Evolutionary conservation across 2,888 invertebrate genomes (phyloP), one percentile per base, ranked within the genome.

Genomic region (Papilio protenor): DNA sequence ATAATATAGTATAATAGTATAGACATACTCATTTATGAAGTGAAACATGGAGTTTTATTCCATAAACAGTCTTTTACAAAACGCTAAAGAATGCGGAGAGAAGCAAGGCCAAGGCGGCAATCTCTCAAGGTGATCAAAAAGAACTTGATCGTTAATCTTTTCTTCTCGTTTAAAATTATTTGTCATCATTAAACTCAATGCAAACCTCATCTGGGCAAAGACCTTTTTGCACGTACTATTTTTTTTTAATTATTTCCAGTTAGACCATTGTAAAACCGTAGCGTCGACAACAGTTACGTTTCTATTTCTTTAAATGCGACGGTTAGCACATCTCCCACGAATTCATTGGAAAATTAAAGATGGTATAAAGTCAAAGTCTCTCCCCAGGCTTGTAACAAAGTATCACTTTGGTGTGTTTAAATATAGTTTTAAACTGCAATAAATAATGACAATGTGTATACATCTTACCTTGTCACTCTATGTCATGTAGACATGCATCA

Each of bases 21-120:
- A n/a, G n/a, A n/a, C n/a, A 11, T 23, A 21, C 2, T 12, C 21
- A 59, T 59, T 21, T 59, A 23, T 12, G 2, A 59, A 23, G 6
- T 59, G 11, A 59, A 23, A 21, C 57, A 23, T 14, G 33, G 23
- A 5, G 16, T 18, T 66, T 64, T 14, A 64, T 64, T 33, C 45
- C 45, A 47, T 47, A 23, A 47, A n/a, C 40, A 47, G 14, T 71
- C 14, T n/a, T 40, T 33, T 40, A 3, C 40, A 40, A 66, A 40
- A 40, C 66, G n/a, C n/a, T 18, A 40, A 66, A 66, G 66, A 66
- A 66, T 66, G 66, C 66, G 40, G 66, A 66, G 66, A 66, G n/a
- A 66, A 33, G 40, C 66, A 66, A 66, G 66, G 40, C 40, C 66
- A 66, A 66, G 40, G 8, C 18, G 18, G 40, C 16, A 66, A 66